These are phyloP conservation scores for Dasypolia templi DNA, from an alignment of 2,888 invertebrate genomes.

Conservation along the genomic window DNA sequence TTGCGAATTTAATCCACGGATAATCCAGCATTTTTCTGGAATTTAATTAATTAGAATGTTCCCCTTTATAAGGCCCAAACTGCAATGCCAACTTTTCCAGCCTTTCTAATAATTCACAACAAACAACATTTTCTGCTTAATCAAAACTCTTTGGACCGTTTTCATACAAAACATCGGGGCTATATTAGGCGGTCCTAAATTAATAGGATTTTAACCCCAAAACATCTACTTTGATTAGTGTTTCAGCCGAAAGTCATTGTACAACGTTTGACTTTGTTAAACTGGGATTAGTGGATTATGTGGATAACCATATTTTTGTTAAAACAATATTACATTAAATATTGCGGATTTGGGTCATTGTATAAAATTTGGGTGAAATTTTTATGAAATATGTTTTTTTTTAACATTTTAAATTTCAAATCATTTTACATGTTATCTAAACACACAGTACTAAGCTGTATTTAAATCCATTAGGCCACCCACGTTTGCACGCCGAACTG, in stretches of 20 bases:
- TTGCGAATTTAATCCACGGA: not conserved
- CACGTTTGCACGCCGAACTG: too few relatives aligned
- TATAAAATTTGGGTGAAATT: constrained; percentile 30
- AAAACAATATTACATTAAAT: constrained; percentile 49
- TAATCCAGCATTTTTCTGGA: constrained; percentile 7
- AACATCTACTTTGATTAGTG: constrained; percentile 54
- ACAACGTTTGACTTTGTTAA: constrained; percentile 60
- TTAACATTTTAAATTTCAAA: not conserved
- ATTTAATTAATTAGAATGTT: constrained; percentile 42
- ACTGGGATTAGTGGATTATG: constrained; percentile 55
- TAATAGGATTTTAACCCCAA: constrained; percentile 64
- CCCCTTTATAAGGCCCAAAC: constrained; percentile 27
- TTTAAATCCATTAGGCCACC: too few relatives aligned
- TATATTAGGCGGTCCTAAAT: constrained; percentile 54
- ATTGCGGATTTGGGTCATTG: constrained; percentile 42
- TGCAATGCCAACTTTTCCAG: constrained; percentile 35
- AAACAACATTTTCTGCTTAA: constrained; percentile 57
- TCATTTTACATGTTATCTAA: not conserved
- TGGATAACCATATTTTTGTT: constrained; percentile 64
- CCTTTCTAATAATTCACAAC: constrained; percentile 49
- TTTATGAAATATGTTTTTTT: not conserved
- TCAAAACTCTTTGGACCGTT: constrained; percentile 60
- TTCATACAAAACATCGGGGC: constrained; percentile 56
- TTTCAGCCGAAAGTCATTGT: constrained; percentile 52
- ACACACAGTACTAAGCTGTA: not conserved